Conservation (phyloP, 92 coral and sea anemone species). For the Siderastrea radians region DNA sequence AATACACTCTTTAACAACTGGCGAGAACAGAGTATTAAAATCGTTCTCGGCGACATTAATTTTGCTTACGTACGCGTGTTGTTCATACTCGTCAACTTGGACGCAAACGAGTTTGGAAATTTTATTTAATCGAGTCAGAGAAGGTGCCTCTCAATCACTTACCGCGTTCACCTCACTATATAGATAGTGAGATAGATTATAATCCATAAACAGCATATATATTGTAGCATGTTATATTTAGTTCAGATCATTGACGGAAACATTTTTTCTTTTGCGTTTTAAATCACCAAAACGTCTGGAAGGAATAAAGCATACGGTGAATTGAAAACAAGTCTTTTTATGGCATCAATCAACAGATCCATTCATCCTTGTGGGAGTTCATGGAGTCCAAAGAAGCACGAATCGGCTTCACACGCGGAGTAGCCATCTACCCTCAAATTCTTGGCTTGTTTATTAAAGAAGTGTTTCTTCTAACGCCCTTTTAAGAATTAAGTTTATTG, state of each 20-base stretch:
- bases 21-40: too few species aligned
- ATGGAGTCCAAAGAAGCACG: not conserved
- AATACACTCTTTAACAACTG: too few species aligned
- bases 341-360: conserved; percentile 1
- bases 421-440: not conserved
- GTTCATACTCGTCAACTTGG: too few species aligned
- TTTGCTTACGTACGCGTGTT: too few species aligned
- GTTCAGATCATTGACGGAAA: not conserved
- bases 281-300: not conserved
- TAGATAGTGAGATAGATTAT: too few species aligned
- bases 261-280: not conserved
- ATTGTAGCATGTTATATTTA: not conserved
- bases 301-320: not conserved
- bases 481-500: too few species aligned
- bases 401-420: not conserved
- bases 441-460: not conserved
- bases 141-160: too few species aligned
- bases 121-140: too few species aligned
- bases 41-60: too few species aligned
- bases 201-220: not conserved
- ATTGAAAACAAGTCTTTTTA: not conserved
- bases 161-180: too few species aligned
- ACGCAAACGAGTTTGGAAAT: too few species aligned
- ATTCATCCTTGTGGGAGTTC: conserved; percentile 12
- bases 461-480: not conserved